These are phyloP conservation scores for Harpagoxenus sublaevis DNA, from an alignment of 2,888 invertebrate species.

Conservation along the genomic window DNA sequence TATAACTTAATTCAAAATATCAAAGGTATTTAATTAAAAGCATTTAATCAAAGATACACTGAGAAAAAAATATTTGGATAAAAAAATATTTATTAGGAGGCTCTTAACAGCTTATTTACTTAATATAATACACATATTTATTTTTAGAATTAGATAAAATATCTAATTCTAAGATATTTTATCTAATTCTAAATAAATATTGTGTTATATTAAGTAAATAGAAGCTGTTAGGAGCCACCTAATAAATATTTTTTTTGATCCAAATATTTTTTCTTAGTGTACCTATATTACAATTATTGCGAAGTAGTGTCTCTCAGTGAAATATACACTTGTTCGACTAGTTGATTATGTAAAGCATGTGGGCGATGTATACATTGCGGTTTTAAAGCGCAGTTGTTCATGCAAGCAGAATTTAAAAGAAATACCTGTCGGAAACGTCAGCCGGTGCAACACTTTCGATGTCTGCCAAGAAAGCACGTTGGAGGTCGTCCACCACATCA, in stretches of 20 bases:
- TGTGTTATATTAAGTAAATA: too few relatives aligned
- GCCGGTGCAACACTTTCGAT: not conserved
- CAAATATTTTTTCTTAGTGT: too few relatives aligned
- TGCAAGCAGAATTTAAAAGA: conserved; percentile 11
- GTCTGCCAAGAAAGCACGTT: conserved; percentile 28
- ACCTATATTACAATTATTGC: not conserved
- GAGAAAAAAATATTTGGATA: too few relatives aligned
- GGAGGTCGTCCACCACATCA: conserved; percentile 23
- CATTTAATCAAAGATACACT: not conserved
- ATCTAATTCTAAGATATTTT: too few relatives aligned
- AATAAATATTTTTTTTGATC: too few relatives aligned
- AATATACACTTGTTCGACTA: not conserved
- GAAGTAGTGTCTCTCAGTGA: not conserved
- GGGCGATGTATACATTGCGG: not conserved
- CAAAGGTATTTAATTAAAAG: not conserved
- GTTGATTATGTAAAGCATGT: not conserved
- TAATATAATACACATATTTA: too few relatives aligned
- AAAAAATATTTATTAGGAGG: too few relatives aligned
- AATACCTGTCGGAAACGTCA: conserved; percentile 54
- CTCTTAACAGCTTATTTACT: too few relatives aligned
- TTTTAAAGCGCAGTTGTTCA: not conserved
- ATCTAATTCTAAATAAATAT: too few relatives aligned
- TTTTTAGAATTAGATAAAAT: too few relatives aligned
- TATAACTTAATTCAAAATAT: not conserved
- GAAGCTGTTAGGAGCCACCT: too few relatives aligned